Base-by-base conservation (phyloP, 1,140 invertebrate species). In the Contarinia nasturtii region DNA sequence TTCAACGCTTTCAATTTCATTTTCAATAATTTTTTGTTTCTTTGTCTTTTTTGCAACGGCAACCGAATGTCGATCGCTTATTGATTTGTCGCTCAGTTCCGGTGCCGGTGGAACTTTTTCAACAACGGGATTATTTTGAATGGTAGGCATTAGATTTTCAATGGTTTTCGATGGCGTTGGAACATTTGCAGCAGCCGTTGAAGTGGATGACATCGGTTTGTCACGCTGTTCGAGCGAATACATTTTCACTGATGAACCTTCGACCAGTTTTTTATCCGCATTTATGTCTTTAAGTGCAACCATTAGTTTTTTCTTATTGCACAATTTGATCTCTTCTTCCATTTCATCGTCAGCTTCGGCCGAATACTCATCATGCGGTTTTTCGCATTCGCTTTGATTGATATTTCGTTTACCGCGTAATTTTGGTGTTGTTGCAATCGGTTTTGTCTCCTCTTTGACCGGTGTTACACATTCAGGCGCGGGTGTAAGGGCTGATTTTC, bases 261-360 rank as follows among this genome's bases (percentile, higher is more conserved):
- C 36, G 12, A 38, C 12, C 15, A 38, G 12, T 38, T 38, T 38
- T 38, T 17, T 14, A n/a, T 38, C 36, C 2, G 15, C 15, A 38
- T 38, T 38, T 3, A 43, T 43, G 41, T 43, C 41, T 7, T 18
- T 43, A 3, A 43, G 20, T 21, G 41, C 11, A 21, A 43, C 41
- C 10, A 43, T 18, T 19, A 21, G n/a, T 20, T 43, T 43, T 38
- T 38, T 17, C 15, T 38, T 38, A 17, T 38, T 38, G 15, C 12
- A 38, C 15, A 38, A n/a, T 38, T 42, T 50, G 19, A 48, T 71
- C 47, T 76, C 71, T 21, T 71, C 67, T 52, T 75, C 72, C 72
- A 74, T 73, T 57, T 76, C 72, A 55, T 76, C 72, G 57, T 73
- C 72, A 18, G 71, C 72, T 56, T 75, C 73, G 4, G 71, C 72